Conservation (phyloP, 1,140 invertebrate species). For the Campodea augens region DNA sequence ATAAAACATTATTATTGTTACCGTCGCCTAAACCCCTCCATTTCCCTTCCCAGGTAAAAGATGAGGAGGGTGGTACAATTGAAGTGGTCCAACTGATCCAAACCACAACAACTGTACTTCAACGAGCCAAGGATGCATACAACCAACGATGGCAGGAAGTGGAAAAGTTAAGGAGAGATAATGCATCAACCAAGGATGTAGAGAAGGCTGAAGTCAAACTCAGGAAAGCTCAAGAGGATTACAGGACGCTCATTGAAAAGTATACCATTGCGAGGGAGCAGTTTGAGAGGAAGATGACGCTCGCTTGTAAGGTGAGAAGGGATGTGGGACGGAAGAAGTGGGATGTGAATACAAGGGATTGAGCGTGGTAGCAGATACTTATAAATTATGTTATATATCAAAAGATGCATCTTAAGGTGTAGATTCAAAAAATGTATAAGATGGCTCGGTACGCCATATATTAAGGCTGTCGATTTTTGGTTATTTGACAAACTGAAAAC, state of each 20-base stretch:
- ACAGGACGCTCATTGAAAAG: slow-evolving; percentile 70
- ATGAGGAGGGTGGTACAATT: slow-evolving; percentile 74
- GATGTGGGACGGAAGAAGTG: no score
- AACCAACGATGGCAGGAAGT: slow-evolving; percentile 60
- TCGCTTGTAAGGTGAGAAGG: slow-evolving; percentile 61
- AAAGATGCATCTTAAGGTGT: no score
- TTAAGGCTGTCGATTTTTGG: not conserved
- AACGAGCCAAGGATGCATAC: slow-evolving; percentile 80
- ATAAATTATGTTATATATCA: slow-evolving; percentile 2
- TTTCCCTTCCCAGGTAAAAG: slow-evolving; percentile 49
- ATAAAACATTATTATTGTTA: no score
- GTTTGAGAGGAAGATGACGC: slow-evolving; percentile 85
- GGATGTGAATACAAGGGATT: no score
- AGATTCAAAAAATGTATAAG: no score
- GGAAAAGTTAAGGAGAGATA: slow-evolving; percentile 76
- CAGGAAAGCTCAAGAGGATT: slow-evolving; percentile 86
- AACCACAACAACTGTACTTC: slow-evolving; percentile 59
- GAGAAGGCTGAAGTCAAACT: slow-evolving; percentile 84
- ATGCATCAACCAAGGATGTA: slow-evolving; percentile 69
- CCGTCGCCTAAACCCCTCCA: slow-evolving; percentile 10
- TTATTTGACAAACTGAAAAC: not conserved
- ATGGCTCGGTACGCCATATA: no score
- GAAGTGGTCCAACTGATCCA: slow-evolving; percentile 78
- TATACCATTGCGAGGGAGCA: slow-evolving; percentile 71
- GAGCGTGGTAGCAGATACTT: no score